Conservation (phyloP, 2,797 vertebrate genomes). For the Sus cebifrons region DNA sequence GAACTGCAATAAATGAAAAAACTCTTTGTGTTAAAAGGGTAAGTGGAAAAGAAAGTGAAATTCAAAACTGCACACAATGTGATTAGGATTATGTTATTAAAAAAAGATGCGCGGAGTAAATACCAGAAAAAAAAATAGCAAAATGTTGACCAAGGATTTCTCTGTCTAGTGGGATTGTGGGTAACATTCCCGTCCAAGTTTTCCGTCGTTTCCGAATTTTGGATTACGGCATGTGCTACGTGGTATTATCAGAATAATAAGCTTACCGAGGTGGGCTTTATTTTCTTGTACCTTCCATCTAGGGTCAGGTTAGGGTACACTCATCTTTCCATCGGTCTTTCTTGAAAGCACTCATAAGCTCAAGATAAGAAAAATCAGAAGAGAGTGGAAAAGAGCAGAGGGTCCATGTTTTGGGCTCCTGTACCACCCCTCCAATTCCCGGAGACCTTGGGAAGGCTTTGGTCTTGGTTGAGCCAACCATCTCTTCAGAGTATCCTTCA, state of each 20-base stretch:
- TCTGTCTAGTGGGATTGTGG: slow-evolving; percentile 23
- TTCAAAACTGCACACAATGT: neutral
- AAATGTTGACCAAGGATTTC: slow-evolving; percentile 53
- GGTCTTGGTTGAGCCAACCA: neutral
- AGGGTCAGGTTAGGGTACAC: neutral
- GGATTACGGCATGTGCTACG: neutral
- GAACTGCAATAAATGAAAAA: neutral
- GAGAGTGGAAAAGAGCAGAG: neutral
- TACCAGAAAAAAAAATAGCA: neutral
- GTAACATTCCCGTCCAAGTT: neutral
- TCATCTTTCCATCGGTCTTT: neutral
- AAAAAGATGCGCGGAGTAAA: slow-evolving; percentile 66
- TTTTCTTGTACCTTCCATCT: neutral
- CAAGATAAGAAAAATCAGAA: neutral
- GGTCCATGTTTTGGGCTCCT: neutral
- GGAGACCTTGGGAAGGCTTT: neutral
- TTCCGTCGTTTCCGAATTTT: slow-evolving; percentile 21
- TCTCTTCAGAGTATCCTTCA: neutral
- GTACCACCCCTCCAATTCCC: neutral
- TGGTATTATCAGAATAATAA: neutral
- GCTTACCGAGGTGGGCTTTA: neutral
- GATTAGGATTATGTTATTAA: slow-evolving; percentile 79
- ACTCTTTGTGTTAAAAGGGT: slow-evolving; percentile 13
- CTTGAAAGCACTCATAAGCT: neutral
- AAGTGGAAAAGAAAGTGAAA: slow-evolving; percentile 55